Conservation (phyloP, 2,797 vertebrate genomes). For the Alcedo atthis region DNA sequence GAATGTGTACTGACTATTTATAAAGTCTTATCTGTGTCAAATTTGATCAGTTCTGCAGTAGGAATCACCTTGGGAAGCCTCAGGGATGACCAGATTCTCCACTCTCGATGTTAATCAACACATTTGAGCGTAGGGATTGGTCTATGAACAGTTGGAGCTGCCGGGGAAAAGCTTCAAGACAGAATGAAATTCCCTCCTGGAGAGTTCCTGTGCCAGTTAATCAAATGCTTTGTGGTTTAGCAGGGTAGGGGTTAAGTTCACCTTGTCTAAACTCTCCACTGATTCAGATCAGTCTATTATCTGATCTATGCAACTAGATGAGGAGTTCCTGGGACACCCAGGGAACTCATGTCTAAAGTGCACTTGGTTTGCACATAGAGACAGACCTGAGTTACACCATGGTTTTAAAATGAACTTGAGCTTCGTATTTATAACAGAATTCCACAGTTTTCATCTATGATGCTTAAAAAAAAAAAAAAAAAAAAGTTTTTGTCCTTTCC, state of each 20-base stretch:
- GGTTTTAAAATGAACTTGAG: background rate
- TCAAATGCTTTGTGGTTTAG: constrained; percentile 1
- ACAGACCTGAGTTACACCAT: background rate
- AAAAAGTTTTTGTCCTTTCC: background rate
- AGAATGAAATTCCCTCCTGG: background rate
- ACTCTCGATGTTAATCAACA: background rate
- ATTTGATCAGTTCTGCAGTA: background rate
- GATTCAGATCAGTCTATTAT: background rate
- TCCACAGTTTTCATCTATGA: background rate
- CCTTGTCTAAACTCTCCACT: background rate
- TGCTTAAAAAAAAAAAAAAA: fast-evolving
- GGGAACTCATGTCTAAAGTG: background rate
- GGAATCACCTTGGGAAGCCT: background rate
- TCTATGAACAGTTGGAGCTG: background rate
- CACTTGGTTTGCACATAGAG: background rate
- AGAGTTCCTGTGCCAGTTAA: background rate
- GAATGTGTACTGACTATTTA: background rate
- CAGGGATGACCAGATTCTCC: background rate
- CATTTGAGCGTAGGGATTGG: background rate
- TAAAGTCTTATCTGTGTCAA: background rate
- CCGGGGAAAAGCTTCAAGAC: background rate
- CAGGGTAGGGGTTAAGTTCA: constrained; percentile 6
- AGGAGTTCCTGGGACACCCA: background rate
- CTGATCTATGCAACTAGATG: background rate
- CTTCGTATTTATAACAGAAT: background rate